Base-by-base conservation (phyloP, 2,113 vertebrate genomes). In the Gobius niger region DNA sequence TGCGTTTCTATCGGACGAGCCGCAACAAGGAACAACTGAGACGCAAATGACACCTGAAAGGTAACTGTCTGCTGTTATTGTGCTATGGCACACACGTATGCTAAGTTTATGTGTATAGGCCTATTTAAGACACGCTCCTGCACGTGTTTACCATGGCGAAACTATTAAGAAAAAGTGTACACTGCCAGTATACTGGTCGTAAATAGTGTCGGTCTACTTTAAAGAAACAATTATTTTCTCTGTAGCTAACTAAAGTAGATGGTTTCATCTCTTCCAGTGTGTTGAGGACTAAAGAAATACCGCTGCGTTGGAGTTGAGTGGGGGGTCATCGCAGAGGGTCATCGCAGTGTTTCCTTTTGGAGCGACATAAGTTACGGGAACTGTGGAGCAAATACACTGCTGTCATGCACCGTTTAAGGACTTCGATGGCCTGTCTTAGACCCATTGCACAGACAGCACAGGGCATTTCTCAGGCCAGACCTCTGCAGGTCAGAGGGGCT, bases 321-420 rank as follows among this genome's bases (percentile, higher is more conserved):
- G 63, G 12, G 66, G n/a, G n/a, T n/a, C n/a, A n/a, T n/a, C n/a
- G n/a, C n/a, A 52, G 10, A 52, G 41, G 46, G 56, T 4, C 9
- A 5, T 9, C 52, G 9, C 16, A 3, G 18, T 24, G 10, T 49
- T 49, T 49, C 12, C 14, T 14, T 19, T 19, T 52, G 12, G n/a
- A 63, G 18, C 1, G 0, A 50, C 15, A 82, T 24, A 34, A 4
- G 5, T 34, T 34, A 34, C 24, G 3, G 24, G 81, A 70, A 2
- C 79, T 7, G 68, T 59, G 75, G 12, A 14, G 6, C 34, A 3
- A 73, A 65, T 34, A 74, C 80, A 5, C 83, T 84, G 89, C 90
- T 86, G 91, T 82, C 34, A 98, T 99, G 97, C 93, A 97, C 85
- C 89, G 91, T 59, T 93, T 99, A 93, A 94, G 95, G 95, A 96